Percentiles rank a stretch among this genome's conserved stretches.
Evolutionary conservation across 2,113 vertebrate species (phyloP).

Genomic region (Pseudopodoces humilis): DNA sequence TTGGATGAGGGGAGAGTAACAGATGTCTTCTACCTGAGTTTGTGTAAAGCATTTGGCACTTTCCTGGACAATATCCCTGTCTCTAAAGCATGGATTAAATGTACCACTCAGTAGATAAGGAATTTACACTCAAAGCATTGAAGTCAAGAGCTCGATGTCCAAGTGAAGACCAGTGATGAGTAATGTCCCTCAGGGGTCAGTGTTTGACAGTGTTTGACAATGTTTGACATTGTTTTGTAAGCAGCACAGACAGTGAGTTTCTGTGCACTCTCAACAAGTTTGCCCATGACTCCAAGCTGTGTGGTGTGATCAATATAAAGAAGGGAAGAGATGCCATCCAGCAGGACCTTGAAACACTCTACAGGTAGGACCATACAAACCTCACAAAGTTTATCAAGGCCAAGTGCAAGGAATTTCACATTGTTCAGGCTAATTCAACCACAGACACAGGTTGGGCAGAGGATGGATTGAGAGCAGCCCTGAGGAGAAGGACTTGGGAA

Average conservation of each 20-base stretch:
- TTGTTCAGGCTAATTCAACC: not conserved
- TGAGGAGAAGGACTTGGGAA: not conserved
- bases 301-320: not conserved
- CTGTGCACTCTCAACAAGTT: fast-evolving
- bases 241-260: not conserved
- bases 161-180: no score
- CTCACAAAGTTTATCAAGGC: not conserved
- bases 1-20: not conserved
- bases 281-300: not conserved
- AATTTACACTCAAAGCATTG: not conserved
- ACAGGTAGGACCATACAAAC: not conserved
- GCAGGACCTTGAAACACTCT: not conserved
- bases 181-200: not conserved
- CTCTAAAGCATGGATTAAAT: not conserved
- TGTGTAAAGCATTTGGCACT: not conserved
- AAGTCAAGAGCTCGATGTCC: fast-evolving
- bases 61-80: not conserved
- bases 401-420: not conserved
- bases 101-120: not conserved
- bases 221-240: not conserved
- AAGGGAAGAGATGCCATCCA: not conserved
- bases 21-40: not conserved
- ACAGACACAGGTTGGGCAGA: not conserved
- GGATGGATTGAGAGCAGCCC: not conserved
- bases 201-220: no score